phyloP scores from a whole-genome alignment of 2,888 invertebrate species.

The Ornithoptera alexandrae region DNA sequence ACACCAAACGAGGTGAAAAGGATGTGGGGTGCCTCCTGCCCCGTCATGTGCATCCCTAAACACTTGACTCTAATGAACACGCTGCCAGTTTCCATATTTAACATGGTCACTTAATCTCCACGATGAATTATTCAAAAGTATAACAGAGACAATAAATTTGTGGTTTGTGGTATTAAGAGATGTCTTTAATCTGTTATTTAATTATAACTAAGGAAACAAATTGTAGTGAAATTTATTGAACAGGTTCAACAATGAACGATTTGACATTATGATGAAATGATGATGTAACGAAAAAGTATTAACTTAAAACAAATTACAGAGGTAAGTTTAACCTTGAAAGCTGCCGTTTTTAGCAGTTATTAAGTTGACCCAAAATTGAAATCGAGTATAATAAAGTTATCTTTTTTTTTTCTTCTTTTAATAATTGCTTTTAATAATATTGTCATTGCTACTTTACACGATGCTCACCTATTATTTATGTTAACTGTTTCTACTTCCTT shows the following conservation, averaged over 20 bases:
- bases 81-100: conserved; percentile 63
- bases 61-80: conserved; percentile 61
- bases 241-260: neutral
- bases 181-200: neutral
- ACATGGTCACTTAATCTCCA: conserved; percentile 49
- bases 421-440: too few relatives aligned
- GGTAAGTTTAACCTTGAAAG: neutral
- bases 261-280: neutral
- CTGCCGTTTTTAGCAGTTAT: too few relatives aligned
- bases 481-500: too few relatives aligned
- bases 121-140: neutral
- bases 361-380: too few relatives aligned
- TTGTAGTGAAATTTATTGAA: too few relatives aligned
- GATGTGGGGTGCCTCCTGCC: conserved; percentile 34
- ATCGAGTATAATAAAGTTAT: too few relatives aligned
- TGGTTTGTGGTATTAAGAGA: too few relatives aligned
- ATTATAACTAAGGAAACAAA: neutral
- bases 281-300: neutral
- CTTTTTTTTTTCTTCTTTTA: too few relatives aligned
- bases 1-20: conserved; percentile 29
- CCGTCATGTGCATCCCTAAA: conserved; percentile 65
- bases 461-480: too few relatives aligned
- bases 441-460: too few relatives aligned
- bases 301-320: neutral
- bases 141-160: neutral